A percentile compares a stretch with the other conserved stretches of the same genome.
Evolutionary conservation across 2,888 invertebrate genomes (phyloP).

Genomic region (Pandemis heparana): DNA sequence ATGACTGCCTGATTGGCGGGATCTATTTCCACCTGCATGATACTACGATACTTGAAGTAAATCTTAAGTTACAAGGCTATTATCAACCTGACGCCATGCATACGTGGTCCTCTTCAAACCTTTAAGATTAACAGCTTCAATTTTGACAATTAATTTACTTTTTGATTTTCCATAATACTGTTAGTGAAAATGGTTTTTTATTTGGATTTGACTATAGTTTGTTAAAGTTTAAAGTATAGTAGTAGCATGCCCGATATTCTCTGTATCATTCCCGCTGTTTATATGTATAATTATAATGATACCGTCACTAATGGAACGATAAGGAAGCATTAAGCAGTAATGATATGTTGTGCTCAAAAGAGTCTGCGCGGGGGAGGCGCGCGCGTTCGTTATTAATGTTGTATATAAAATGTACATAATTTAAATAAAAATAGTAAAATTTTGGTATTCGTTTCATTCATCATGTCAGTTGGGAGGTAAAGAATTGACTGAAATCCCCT

Average conservation of each 20-base stretch:
- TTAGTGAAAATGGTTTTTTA: background rate
- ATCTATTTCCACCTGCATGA: conserved; percentile 61
- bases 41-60: conserved; percentile 58
- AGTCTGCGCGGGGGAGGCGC: conserved; percentile 63
- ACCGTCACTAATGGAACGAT: conserved; percentile 65
- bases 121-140: background rate
- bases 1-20: conserved; percentile 69
- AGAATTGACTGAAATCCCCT: background rate
- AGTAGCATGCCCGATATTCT: conserved; percentile 67
- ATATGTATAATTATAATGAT: conserved; percentile 75
- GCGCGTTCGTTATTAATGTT: conserved; percentile 72
- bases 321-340: conserved; percentile 52
- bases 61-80: background rate
- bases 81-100: background rate
- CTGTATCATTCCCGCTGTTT: conserved; percentile 77
- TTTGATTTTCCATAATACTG: background rate
- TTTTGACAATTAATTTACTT: background rate
- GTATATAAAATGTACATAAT: conserved; percentile 84
- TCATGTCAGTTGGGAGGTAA: background rate
- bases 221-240: conserved; percentile 55
- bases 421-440: conserved; percentile 79
- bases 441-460: conserved; percentile 42
- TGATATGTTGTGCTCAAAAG: conserved; percentile 70
- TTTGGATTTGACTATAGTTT: background rate
- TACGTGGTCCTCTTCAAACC: background rate